Evolutionary conservation across 64 coral and sea anemone species (phyloP).

Genomic region (Anthopleura sola): DNA sequence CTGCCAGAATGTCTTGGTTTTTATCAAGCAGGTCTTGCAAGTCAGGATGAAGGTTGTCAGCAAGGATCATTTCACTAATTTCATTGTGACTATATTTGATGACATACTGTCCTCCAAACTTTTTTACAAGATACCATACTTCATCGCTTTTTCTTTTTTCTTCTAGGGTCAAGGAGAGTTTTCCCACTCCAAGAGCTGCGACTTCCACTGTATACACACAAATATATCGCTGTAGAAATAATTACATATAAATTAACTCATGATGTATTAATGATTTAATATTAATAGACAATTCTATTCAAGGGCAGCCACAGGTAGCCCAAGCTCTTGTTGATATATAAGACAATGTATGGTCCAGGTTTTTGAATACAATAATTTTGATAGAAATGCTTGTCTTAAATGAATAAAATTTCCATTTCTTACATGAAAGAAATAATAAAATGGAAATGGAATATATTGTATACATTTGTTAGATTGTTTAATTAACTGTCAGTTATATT

Average conservation of each 20-base stretch:
- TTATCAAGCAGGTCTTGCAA: slow-evolving; percentile 68
- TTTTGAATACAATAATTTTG: too few species aligned
- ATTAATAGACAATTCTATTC: too few species aligned
- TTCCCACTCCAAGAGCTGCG: slow-evolving; percentile 52
- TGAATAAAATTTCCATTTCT: too few species aligned
- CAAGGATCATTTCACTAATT: slow-evolving; percentile 79
- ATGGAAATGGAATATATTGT: too few species aligned
- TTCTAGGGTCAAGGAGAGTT: slow-evolving; percentile 51
- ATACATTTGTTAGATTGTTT: too few species aligned
- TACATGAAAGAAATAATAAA: too few species aligned
- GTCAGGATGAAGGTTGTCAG: slow-evolving; percentile 33
- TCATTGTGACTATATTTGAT: slow-evolving; percentile 71
- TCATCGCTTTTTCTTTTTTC: slow-evolving; percentile 55
- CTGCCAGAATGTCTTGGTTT: slow-evolving; percentile 22
- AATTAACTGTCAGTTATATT: too few species aligned
- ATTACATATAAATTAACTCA: not conserved
- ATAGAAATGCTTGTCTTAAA: too few species aligned
- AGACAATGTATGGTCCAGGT: too few species aligned
- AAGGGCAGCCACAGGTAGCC: too few species aligned
- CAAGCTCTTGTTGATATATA: too few species aligned
- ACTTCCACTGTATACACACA: slow-evolving; percentile 69
- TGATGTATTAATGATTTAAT: too few species aligned
- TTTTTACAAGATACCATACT: slow-evolving; percentile 68
- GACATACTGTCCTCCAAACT: slow-evolving; percentile 27
- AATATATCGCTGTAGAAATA: slow-evolving; percentile 47